A percentile compares a stretch with the other conserved stretches of the same genome.
phyloP scores from a whole-genome alignment of 1,140 invertebrate species.

The Scaptomyza hsui region DNA sequence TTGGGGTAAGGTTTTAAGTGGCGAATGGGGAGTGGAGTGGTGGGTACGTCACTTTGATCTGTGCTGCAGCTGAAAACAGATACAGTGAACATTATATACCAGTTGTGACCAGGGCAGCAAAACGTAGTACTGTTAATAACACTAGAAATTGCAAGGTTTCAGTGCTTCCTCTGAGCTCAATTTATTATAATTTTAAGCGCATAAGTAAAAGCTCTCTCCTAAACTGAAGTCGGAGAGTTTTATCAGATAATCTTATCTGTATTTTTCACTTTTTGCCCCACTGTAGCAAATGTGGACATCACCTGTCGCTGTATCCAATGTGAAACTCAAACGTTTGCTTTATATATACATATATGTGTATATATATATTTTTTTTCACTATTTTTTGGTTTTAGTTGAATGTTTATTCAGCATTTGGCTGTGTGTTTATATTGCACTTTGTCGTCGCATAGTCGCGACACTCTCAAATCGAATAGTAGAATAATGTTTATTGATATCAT shows the following conservation, averaged over 20 bases:
- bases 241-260: too few relatives aligned
- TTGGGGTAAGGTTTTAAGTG: too few relatives aligned
- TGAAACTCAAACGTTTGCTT: slow-evolving; percentile 64
- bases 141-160: too few relatives aligned
- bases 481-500: slow-evolving; percentile 59
- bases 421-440: slow-evolving; percentile 58
- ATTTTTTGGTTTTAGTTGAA: slow-evolving; percentile 25
- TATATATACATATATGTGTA: slow-evolving; percentile 21
- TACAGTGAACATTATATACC: slow-evolving; percentile 17
- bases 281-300: slow-evolving; percentile 3
- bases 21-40: neutral
- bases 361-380: slow-evolving; percentile 14
- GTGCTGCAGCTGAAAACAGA: slow-evolving; percentile 59
- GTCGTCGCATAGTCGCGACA: slow-evolving; percentile 42
- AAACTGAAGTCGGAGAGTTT: too few relatives aligned
- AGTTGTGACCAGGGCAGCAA: neutral
- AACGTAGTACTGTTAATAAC: too few relatives aligned
- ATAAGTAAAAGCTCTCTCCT: too few relatives aligned
- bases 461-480: slow-evolving; percentile 30
- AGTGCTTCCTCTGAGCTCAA: too few relatives aligned
- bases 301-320: slow-evolving; percentile 17
- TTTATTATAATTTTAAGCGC: too few relatives aligned
- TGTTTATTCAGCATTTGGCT: slow-evolving; percentile 56
- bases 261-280: slow-evolving; percentile 1
- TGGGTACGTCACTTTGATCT: slow-evolving; percentile 63